These are phyloP conservation scores for Sepioteuthis lessoniana DNA, from an alignment of 2,888 invertebrate genomes.

Conservation along the genomic window DNA sequence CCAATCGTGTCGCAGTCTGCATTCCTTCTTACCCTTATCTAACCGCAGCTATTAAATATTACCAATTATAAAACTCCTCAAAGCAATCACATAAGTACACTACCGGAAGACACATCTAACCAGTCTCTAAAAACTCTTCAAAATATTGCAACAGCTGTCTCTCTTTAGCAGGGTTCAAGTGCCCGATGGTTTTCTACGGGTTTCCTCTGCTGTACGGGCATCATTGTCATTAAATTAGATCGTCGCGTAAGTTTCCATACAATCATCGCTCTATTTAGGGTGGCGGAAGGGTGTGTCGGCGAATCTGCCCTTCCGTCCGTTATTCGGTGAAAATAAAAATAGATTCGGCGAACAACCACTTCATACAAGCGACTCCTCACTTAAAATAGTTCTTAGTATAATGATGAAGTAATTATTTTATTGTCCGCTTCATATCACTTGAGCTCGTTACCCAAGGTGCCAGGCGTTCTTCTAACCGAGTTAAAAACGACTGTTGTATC, in stretches of 20 bases:
- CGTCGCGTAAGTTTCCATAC: background rate
- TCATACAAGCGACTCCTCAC: background rate
- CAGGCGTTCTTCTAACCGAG: background rate
- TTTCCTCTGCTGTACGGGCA: background rate
- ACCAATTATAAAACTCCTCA: background rate
- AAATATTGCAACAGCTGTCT: background rate
- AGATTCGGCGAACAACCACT: background rate
- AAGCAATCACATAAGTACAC: background rate
- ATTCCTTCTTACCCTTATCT: no score
- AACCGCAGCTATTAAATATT: background rate
- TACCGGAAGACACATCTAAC: background rate
- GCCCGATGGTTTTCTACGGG: background rate
- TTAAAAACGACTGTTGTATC: background rate
- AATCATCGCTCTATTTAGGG: background rate
- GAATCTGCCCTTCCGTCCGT: background rate
- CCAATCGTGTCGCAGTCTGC: no score
- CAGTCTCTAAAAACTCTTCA: background rate
- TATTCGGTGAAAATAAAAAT: background rate
- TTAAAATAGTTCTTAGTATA: conserved; percentile 4
- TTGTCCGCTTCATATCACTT: background rate
- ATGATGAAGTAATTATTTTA: conserved; percentile 9
- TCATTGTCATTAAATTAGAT: background rate
- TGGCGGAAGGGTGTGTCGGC: background rate
- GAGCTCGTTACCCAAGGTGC: background rate
- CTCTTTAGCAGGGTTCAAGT: background rate